A percentile compares a stretch with the other conserved stretches of the same genome.
Evolutionary conservation across 1,140 invertebrate genomes (phyloP).

Genomic region (Heliconius himera): DNA sequence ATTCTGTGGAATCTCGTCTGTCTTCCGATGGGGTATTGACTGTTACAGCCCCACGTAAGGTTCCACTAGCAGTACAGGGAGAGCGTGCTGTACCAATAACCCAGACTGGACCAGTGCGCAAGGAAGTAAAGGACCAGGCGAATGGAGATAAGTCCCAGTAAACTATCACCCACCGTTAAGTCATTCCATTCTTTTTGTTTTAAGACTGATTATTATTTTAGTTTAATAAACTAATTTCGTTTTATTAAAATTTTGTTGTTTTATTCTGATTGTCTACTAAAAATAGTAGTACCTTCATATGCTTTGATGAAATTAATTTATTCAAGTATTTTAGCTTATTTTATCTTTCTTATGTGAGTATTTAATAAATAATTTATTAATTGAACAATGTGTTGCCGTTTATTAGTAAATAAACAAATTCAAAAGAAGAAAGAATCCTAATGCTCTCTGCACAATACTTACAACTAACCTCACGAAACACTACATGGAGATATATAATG

Average conservation of each 20-base stretch:
- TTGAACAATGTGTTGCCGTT: too few relatives aligned
- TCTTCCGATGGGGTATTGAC: conserved; percentile 90
- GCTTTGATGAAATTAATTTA: too few relatives aligned
- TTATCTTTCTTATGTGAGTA: too few relatives aligned
- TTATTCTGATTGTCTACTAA: not conserved
- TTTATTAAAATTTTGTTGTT: conserved; percentile 18
- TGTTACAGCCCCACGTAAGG: conserved; percentile 86
- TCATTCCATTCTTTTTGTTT: conserved; percentile 41
- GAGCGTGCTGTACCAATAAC: conserved; percentile 85
- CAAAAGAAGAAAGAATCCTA: too few relatives aligned
- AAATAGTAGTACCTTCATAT: too few relatives aligned
- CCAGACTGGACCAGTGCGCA: conserved; percentile 83
- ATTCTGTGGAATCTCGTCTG: conserved; percentile 87
- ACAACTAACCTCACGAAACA: too few relatives aligned
- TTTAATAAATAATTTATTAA: too few relatives aligned
- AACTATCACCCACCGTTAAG: conserved; percentile 27
- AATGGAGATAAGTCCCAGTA: conserved; percentile 62
- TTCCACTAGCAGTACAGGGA: conserved; percentile 76
- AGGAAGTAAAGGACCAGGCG: conserved; percentile 66
- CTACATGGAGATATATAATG: too few relatives aligned
- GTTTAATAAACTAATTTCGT: conserved; percentile 55
- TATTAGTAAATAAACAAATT: too few relatives aligned
- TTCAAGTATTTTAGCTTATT: too few relatives aligned
- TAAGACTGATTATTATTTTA: conserved; percentile 69
- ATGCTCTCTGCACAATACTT: too few relatives aligned